These are phyloP conservation scores for Pteropus alecto DNA, from an alignment of 2,113 vertebrate species.

Conservation along the genomic window DNA sequence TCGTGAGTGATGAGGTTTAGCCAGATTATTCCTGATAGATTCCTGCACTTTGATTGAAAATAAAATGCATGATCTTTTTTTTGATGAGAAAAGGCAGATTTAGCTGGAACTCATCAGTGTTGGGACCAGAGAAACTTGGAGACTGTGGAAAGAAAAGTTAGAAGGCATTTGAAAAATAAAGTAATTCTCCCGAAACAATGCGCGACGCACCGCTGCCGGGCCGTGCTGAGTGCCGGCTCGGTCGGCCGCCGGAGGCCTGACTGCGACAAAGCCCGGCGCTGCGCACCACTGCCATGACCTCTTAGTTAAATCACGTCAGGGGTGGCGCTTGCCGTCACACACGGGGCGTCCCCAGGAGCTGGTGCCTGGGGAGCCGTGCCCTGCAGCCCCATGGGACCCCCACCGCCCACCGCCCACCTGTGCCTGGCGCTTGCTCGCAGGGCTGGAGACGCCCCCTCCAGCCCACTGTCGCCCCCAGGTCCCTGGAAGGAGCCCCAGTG, in stretches of 20 bases:
- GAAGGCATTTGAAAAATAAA: not conserved
- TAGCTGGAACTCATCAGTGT: not conserved
- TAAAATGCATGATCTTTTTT: not conserved
- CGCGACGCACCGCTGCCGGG: too few species aligned
- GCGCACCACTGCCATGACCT: not conserved
- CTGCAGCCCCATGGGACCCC: fast-evolving
- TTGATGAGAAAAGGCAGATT: constrained; percentile 9
- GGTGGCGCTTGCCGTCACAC: not conserved
- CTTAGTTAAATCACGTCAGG: not conserved
- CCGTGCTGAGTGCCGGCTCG: not conserved
- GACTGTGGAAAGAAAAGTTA: not conserved
- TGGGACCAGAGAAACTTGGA: not conserved
- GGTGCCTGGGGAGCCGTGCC: fast-evolving
- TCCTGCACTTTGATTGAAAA: not conserved
- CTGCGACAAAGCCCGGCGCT: too few species aligned
- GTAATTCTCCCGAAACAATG: not conserved
- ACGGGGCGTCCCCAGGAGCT: not conserved
- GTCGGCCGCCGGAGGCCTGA: not conserved
- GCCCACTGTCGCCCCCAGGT: fast-evolving
- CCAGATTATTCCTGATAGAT: not conserved
- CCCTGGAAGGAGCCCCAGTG: fast-evolving
- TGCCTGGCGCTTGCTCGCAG: fast-evolving
- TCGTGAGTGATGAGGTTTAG: not conserved
- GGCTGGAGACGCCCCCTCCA: fast-evolving
- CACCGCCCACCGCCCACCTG: fast-evolving